Base-by-base conservation (phyloP, 2,888 invertebrate species). In the Noctua janthina region DNA sequence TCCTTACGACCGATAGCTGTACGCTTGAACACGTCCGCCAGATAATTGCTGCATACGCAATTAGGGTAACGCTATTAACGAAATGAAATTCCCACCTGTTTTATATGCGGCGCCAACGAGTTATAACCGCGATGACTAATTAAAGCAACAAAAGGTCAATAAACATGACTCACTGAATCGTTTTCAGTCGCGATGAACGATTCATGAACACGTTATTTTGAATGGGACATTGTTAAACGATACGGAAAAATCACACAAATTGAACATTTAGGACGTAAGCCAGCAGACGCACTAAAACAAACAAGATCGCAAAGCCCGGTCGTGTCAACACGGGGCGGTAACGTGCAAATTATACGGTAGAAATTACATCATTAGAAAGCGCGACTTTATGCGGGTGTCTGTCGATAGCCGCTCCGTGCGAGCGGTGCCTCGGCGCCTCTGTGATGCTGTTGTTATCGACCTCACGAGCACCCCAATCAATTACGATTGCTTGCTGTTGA, bases 341-440 rank as follows among this genome's bases (percentile, higher is more conserved):
- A 95, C 93, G 94, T 89, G 87, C 85, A 93, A 93, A 95, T 96
- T 95, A 95, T 95, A 94, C 95, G 91, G 92, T 89, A 92, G 94
- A 94, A 95, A 96, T 95, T 93, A 94, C 93, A 92, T 94, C 95
- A 95, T 95, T 95, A 95, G 92, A 94, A 91, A 91, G 90, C 91
- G 88, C 88, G 89, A 91, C 91, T 93, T 92, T 92, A 91, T 92
- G 91, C 90, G 89, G 89, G 79, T 89, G 89, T 88, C 91, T 90
- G 89, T 91, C 91, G 91, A 89, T 88, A 86, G 76, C 74, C 78
- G 76, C 76, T 75, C 71, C 70, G 68, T 74, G 78, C 76, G 69
- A 72, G 78, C 35, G 64, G 49, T 29, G 81, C 86, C 86, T 87
- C 54, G 66, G 23, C 43, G 64, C 35, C 69, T 10, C 17, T 8